phyloP scores from a whole-genome alignment of 2,797 vertebrate genomes.

The Gobionotothen gibberifrons region DNA sequence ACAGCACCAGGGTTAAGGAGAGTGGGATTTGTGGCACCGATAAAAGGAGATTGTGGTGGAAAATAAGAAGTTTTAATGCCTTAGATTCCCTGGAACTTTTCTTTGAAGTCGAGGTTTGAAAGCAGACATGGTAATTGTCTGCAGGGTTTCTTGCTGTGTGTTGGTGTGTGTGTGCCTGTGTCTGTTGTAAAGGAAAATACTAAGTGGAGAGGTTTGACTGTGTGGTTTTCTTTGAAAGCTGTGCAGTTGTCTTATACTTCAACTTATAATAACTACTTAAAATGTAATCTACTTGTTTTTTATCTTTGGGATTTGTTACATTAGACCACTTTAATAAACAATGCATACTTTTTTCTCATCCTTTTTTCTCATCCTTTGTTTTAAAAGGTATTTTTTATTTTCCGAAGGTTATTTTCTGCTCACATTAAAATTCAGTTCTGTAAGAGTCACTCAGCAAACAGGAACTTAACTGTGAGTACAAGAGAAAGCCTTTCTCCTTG shows the following conservation, averaged over 20 bases:
- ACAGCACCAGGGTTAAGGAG: conserved; percentile 62
- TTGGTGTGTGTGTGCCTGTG: conserved; percentile 3
- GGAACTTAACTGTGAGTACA: conserved; percentile 60
- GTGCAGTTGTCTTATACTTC: conserved; percentile 31
- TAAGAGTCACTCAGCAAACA: conserved; percentile 49
- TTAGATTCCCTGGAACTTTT: conserved; percentile 66
- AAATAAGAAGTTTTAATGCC: conserved; percentile 78
- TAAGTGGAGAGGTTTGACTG: conserved; percentile 31
- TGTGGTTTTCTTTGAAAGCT: conserved; percentile 27
- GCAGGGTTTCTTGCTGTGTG: conserved; percentile 57
- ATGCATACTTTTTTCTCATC: not conserved
- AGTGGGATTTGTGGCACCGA: conserved; percentile 68
- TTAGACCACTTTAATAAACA: conserved; percentile 14
- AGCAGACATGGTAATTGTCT: conserved; percentile 78
- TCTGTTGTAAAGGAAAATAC: conserved; percentile 39
- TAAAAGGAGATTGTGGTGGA: conserved; percentile 68
- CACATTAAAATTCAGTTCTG: conserved; percentile 27
- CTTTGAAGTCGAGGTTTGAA: conserved; percentile 74
- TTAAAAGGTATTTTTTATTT: not conserved
- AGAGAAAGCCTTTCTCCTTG: conserved; percentile 51
- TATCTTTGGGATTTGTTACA: not conserved
- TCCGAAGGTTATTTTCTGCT: conserved; percentile 23
- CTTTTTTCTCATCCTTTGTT: not conserved
- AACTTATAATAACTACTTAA: conserved; percentile 11
- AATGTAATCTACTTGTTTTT: conserved; percentile 14